Base-by-base conservation (phyloP, 2,113 vertebrate species). In the Orientallactaga bullata region DNA sequence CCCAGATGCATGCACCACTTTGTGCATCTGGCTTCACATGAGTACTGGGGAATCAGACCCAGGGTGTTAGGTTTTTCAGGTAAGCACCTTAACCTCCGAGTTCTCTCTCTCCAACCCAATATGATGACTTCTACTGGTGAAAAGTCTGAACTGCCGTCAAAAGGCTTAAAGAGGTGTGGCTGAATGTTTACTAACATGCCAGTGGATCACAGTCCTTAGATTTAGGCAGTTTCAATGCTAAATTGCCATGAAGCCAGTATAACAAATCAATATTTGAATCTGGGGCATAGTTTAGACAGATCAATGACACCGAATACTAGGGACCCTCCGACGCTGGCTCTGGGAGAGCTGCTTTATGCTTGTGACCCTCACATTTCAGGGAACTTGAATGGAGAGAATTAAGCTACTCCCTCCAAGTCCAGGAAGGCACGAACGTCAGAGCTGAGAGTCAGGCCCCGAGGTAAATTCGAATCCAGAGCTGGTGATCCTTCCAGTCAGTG, bases 101-200 rank as follows among this genome's bases (percentile, higher is more conserved):
- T n/a, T n/a, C n/a, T n/a, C n/a, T n/a, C n/a, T n/a, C n/a, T n/a
- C n/a, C n/a, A n/a, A n/a, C n/a, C n/a, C n/a, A n/a, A 68, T 55
- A 26, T 42, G 15, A 35, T 72, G n/a, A 71, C 7, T 88, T 81
- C 32, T 81, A 28, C 11, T 35, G 68, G 68, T 71, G 68, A 35
- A 71, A 88, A 90, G 28, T 3, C 35, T 60, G 51, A 28, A 85
- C 26, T 47, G 12, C 47, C 86, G 28, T 47, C 47, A 83, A n/a
- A 58, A 20, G 66, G 66, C 58, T 81, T 85, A 72, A 51, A 91
- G 9, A 85, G 32, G 9, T n/a, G 12, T 35, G 55, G 10, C 21
- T 88, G 81, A 71, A 94, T 89, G 28, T 88, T 88, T 89, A 63
- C 47, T 66, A 94, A 60, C 24, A 63, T 85, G 85, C 2, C 2